A percentile compares a stretch with the other conserved stretches of the same genome.
Conservation (phyloP, 1,140 invertebrate genomes). For the Pogonus chalceus region DNA sequence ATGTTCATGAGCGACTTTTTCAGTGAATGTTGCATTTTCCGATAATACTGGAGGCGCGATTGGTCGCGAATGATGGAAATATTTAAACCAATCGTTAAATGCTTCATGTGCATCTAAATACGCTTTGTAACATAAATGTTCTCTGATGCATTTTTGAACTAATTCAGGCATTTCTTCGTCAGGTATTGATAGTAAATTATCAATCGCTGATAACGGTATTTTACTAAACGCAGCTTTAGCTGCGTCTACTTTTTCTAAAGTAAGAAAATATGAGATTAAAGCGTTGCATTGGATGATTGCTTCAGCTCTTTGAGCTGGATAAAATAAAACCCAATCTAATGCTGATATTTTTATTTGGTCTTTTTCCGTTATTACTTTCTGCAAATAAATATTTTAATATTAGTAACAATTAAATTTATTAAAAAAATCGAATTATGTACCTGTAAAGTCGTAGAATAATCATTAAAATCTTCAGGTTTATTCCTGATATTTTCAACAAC, state of each 20-base stretch:
- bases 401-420: conserved; percentile 29
- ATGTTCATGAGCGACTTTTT: conserved; percentile 81
- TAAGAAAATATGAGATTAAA: conserved; percentile 75
- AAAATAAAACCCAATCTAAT: conserved; percentile 80
- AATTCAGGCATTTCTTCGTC: conserved; percentile 42
- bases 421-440: not conserved
- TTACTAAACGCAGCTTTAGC: conserved; percentile 59
- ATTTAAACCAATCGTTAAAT: conserved; percentile 80
- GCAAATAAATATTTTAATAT: not conserved
- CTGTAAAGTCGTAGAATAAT: not conserved
- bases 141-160: conserved; percentile 51
- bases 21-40: conserved; percentile 63
- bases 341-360: conserved; percentile 70
- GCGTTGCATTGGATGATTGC: conserved; percentile 78
- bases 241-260: conserved; percentile 53
- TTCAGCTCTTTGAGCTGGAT: conserved; percentile 66
- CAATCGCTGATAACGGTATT: conserved; percentile 54
- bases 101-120: conserved; percentile 77
- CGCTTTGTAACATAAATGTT: conserved; percentile 67
- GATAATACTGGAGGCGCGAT: conserved; percentile 46
- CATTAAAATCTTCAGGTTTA: conserved; percentile 9
- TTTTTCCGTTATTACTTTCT: conserved; percentile 38
- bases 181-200: conserved; percentile 21
- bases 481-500: conserved; percentile 70
- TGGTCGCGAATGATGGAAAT: conserved; percentile 71